phyloP scores from a whole-genome alignment of 2,888 invertebrate genomes.

The Lucinisca nassula region DNA sequence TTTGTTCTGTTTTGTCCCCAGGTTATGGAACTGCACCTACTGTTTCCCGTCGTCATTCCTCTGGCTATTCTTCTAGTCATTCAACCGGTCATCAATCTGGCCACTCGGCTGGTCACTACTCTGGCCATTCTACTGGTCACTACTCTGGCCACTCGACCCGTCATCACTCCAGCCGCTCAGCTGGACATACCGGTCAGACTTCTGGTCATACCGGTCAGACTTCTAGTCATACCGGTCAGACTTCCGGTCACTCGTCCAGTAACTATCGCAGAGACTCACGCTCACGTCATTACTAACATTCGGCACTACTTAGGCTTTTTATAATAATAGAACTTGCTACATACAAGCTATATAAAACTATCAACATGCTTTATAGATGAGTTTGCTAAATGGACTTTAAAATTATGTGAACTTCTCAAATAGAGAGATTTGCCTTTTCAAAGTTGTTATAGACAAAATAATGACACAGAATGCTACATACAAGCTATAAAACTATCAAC shows the following conservation, averaged over 20 bases:
- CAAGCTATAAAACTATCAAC: no score
- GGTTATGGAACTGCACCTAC: slow-evolving; percentile 73
- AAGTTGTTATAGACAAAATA: no score
- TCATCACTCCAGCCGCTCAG: neutral
- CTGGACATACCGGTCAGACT: slow-evolving; percentile 10
- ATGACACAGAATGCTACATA: no score
- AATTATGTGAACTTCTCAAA: no score
- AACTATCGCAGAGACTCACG: slow-evolving; percentile 67
- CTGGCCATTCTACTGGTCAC: slow-evolving; percentile 8
- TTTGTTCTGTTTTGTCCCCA: slow-evolving; percentile 70
- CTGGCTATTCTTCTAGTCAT: slow-evolving; percentile 58
- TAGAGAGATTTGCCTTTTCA: no score
- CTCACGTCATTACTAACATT: slow-evolving; percentile 72
- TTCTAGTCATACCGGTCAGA: neutral
- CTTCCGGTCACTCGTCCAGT: slow-evolving; percentile 31
- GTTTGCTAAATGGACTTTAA: no score
- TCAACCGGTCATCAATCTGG: slow-evolving; percentile 32
- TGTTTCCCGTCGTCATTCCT: slow-evolving; percentile 73
- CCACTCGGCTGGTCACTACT: slow-evolving; percentile 4
- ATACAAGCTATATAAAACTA: no score
- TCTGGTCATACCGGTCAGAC: neutral
- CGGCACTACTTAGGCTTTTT: neutral
- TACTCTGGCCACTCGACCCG: neutral
- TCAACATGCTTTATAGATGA: no score
- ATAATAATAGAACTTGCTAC: no score